Evolutionary conservation across 2,888 invertebrate species (phyloP), one percentile per base, ranked within the genome.

Genomic region (Euspilapteryx auroguttella): DNA sequence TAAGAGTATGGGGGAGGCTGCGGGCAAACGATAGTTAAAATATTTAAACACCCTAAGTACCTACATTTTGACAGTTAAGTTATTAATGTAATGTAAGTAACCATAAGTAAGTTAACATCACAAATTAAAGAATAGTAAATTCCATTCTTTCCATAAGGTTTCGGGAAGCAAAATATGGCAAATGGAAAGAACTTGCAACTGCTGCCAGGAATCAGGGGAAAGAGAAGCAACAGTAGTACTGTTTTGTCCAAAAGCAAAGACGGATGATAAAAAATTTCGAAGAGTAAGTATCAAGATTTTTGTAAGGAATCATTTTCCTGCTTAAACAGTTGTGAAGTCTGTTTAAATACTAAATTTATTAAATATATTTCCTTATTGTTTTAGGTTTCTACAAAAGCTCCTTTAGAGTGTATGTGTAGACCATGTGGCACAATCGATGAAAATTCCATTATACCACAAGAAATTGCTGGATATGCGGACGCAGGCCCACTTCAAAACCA

Each of bases 111-210:
- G n/a, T n/a, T n/a, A n/a, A n/a, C n/a, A n/a, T n/a, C n/a, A n/a
- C n/a, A n/a, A n/a, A n/a, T n/a, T n/a, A n/a, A n/a, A n/a, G n/a
- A n/a, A n/a, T n/a, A n/a, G n/a, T n/a, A n/a, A n/a, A n/a, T n/a
- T n/a, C n/a, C 14, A 29, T 29, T 14, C 23, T 9, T 30, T 11
- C 15, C 14, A 14, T 30, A 36, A 94, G 94, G 93, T 94, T 5
- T 94, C 94, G 20, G 93, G 93, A 4, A 93, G 92, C 43, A 94
- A 94, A 79, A 89, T 94, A 53, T 94, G 94, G 94, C 94, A 94
- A 79, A 93, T 94, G 87, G 94, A 94, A 61, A 79, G 94, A 14
- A 92, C 92, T 1, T 94, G 94, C 52, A 94, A 93, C 84, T 95
- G 94, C 56, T 95, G 94, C 52, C 94, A 94, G 62, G 94, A 94